Base-by-base conservation (phyloP, 2,797 vertebrate genomes). In the Aplochiton taeniatus region DNA sequence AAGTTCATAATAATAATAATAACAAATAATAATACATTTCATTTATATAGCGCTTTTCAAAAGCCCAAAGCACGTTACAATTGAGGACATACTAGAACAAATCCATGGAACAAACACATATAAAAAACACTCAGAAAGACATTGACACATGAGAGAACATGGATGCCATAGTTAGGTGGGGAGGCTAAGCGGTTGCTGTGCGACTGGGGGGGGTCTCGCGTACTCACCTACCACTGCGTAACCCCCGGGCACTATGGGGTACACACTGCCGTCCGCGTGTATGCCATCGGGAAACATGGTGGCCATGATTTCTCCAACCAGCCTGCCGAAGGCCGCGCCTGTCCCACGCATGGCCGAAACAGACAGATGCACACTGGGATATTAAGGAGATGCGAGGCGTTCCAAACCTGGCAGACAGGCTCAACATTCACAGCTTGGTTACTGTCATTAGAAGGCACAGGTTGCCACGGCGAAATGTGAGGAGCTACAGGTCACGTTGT, bases 261-360 rank as follows among this genome's bases (percentile, higher is more conserved):
- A 98, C 69, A 92, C 94, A 31, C 91, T 96, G 80, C 92, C 93
- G 46, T 97, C 93, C 0, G 92, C 90, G 74, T 98, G 96, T 80
- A 98, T 98, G 55, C 97, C 97, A 0, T 97, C 96, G 0, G 97
- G 97, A 85, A 99, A 99, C 93, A 96, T 94, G 63, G 94, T 80
- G 0, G 97, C 96, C 97, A 99, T 98, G 87, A 95, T 94, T 75
- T 99, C 97, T 0, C 96, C 97, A 7, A 98, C 96, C 63, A 99
- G 91, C 59, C 97, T 92, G 14, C 97, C 97, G n/a, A 99, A 99
- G 1, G 94, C 97, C 54, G 97, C 97, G 48, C 97, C 97, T 99
- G 87, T 9, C 78, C 2, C 17, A 52, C 66, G 14, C 42, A n/a
- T n/a, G n/a, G 18, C 74, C 79, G 67, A 70, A 61, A 77, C 52